Evolutionary conservation across 2,113 vertebrate genomes (phyloP).

Genomic region (Pica pica): DNA sequence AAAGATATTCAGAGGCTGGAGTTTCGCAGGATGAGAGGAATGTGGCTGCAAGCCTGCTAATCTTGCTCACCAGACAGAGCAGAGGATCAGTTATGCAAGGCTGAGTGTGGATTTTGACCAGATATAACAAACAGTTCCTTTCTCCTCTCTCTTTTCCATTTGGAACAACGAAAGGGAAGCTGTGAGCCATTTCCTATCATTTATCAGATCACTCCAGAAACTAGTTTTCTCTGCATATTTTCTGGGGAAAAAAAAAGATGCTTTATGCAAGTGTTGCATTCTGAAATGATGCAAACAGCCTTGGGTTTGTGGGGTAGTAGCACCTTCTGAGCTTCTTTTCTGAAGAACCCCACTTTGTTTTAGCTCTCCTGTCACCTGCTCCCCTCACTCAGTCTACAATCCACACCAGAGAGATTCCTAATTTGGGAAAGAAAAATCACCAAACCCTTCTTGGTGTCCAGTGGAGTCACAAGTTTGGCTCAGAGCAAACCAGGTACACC

Average conservation of each 20-base stretch:
- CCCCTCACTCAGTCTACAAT: not conserved
- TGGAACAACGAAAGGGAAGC: not conserved
- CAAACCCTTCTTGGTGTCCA: not conserved
- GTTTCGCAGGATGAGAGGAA: not conserved
- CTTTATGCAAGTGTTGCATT: not conserved
- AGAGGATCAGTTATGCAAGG: not conserved
- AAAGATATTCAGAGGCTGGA: not conserved
- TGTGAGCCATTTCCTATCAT: not conserved
- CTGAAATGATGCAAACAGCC: not conserved
- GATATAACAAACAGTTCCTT: not conserved
- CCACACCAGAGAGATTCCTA: not conserved
- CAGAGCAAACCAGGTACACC: not conserved
- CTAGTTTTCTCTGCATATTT: not conserved
- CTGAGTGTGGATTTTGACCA: constrained; percentile 15
- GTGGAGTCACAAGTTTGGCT: not conserved
- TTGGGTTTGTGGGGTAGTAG: not conserved
- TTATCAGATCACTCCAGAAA: not conserved
- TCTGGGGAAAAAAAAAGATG: not conserved
- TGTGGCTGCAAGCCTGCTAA: not conserved
- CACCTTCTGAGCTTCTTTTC: not conserved
- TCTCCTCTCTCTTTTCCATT: not conserved
- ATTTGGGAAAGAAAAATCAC: not conserved
- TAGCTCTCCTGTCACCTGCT: not conserved
- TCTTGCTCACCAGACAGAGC: not conserved
- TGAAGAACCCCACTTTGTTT: not conserved